Evolutionary conservation across 2,113 vertebrate species (phyloP).

Genomic region (Xenopus borealis): DNA sequence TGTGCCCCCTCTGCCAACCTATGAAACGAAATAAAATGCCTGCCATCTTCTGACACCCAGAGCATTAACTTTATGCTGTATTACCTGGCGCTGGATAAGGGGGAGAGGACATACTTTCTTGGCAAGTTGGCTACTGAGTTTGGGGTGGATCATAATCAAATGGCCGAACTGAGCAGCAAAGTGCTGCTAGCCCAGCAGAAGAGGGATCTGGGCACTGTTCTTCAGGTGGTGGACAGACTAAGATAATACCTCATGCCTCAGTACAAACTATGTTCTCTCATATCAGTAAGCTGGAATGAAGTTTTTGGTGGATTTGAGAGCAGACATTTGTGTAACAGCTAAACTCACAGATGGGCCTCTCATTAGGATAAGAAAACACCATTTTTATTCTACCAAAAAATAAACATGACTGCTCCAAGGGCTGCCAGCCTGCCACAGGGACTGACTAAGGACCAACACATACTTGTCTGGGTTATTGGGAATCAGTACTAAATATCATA

Average conservation of each 20-base stretch:
- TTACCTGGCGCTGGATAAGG: constrained; percentile 70
- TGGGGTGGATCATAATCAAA: constrained; percentile 83
- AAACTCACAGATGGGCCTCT: constrained; percentile 80
- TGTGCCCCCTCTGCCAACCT: constrained; percentile 77
- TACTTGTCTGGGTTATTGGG: too few species aligned
- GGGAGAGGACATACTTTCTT: constrained; percentile 69
- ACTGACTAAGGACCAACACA: too few species aligned
- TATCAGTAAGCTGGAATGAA: constrained; percentile 83
- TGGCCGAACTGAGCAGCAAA: constrained; percentile 75
- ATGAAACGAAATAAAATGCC: constrained; percentile 87
- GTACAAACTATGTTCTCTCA: constrained; percentile 83
- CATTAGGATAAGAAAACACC: constrained; percentile 76
- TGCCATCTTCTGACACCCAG: constrained; percentile 74
- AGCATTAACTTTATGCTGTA: constrained; percentile 83
- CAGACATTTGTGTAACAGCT: constrained; percentile 76
- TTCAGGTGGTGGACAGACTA: constrained; percentile 89
- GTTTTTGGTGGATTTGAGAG: constrained; percentile 88
- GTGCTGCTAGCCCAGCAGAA: constrained; percentile 78
- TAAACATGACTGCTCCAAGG: too few species aligned
- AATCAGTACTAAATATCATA: too few species aligned
- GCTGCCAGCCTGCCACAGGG: too few species aligned
- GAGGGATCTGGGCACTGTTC: constrained; percentile 74
- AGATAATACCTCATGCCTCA: constrained; percentile 82
- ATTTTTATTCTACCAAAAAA: too few species aligned
- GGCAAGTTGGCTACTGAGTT: constrained; percentile 76